These are phyloP conservation scores for Phaethornis superciliosus DNA, from an alignment of 2,113 vertebrate genomes.

Conservation along the genomic window DNA sequence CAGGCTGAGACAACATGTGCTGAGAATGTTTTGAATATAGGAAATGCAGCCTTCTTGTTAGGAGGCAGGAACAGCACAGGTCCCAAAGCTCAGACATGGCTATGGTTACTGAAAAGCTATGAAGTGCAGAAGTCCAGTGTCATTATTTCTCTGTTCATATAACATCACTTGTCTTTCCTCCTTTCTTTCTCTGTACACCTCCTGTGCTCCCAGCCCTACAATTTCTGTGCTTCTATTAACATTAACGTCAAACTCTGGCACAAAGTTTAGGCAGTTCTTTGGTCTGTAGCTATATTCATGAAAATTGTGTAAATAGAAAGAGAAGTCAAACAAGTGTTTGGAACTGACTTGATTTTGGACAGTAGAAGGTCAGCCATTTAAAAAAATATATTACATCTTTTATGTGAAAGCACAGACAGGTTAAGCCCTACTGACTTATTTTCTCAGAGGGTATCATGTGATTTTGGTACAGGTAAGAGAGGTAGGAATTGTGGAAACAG, in stretches of 20 bases:
- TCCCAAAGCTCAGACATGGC: not conserved
- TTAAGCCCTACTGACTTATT: not conserved
- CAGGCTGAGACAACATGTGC: not conserved
- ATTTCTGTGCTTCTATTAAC: not conserved
- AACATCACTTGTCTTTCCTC: not conserved
- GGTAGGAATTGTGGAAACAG: not conserved
- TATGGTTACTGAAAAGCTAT: not conserved
- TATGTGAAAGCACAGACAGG: not conserved
- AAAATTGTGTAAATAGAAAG: not conserved
- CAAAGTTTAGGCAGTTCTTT: not conserved
- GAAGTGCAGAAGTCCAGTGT: not conserved
- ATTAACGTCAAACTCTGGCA: not conserved
- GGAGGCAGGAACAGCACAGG: not conserved
- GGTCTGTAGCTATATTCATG: not conserved
- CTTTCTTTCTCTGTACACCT: not conserved
- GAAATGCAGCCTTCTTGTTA: not conserved
- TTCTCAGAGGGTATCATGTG: not conserved
- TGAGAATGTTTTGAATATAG: rapidly evolving
- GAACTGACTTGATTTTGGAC: not conserved
- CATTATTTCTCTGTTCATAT: not conserved
- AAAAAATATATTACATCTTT: not conserved
- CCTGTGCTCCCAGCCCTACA: rapidly evolving
- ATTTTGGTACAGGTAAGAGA: not conserved
- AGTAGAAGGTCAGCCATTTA: not conserved
- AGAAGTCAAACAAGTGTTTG: not conserved